Base-by-base conservation (phyloP, 2,888 invertebrate genomes). In the Tortricodes alternella region DNA sequence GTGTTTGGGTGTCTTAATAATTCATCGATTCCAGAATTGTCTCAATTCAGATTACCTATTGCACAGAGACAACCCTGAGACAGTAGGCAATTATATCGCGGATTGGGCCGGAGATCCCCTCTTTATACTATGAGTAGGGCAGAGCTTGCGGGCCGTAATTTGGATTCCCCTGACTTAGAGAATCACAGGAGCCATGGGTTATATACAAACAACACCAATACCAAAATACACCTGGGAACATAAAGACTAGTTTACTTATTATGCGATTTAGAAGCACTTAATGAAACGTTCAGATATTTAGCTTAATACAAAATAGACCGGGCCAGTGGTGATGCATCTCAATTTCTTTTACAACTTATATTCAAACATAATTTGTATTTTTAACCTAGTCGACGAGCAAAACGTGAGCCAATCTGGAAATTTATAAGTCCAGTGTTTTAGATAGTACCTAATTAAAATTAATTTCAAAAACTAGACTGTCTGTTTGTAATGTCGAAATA, bases 261-360 rank as follows among this genome's bases (percentile, higher is more conserved):
- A 83, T 83, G 83, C 79, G 77, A 70, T 76, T 76, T 71, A 71
- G 80, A 74, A 80, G 73, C 71, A 73, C 78, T 82, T 79, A 80
- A 73, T 75, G 70, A 74, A 78, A 71, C 69, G 73, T 62, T 53
- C 68, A 77, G 66, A 69, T 76, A 76, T 79, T 75, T 76, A 78
- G 72, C 74, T 79, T 78, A 80, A 72, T 76, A 78, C 63, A 72
- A 66, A 70, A 67, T 68, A 74, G 74, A 70, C 76, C 75, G 69
- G 67, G 66, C 59, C 24, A 19, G 29, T 23, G 7, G 19, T 34
- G 35, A 50, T 11, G 8, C 32, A 34, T 50, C n/a, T 50, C 21
- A 9, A 27, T 24, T 6, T 23, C 11, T 13, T 23, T 24, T n/a
- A 21, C 34, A 32, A 35, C 18, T 39, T 24, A 46, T 21, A 24